Evolutionary conservation across 2,113 vertebrate species (phyloP), one percentile per base, ranked within the genome.

Genomic region (Ammospiza caudacuta): DNA sequence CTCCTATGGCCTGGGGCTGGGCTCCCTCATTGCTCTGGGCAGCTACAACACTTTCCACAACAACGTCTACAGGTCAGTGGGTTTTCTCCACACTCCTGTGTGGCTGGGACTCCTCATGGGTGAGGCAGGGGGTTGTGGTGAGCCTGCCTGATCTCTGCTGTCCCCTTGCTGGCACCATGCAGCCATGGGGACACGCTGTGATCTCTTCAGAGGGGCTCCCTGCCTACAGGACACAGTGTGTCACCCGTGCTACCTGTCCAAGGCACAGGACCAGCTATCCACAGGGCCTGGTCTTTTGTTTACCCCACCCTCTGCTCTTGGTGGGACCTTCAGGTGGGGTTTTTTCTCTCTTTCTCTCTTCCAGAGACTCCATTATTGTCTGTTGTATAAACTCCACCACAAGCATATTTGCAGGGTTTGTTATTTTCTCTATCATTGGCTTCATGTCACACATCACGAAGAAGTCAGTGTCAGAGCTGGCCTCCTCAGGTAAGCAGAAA

Each of bases 391-490:
- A 99, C 96, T 99, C 99, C 90, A 98, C 96, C 94, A 99, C 99
- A 49, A 99, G 99, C 88, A 94, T 99, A 96, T 99, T 99, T 90
- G 99, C 99, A 0, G 98, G 99, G 43, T 97, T 99, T 18, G 99
- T 99, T 93, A 99, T 99, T 97, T 99, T 99, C 96, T 99, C 99
- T 72, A 98, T 99, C 22, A 98, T 99, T 24, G 99, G 99, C 68
- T 99, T 99, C 96, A 99, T 99, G 99, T 98, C 98, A 2, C 82
- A 98, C 95, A 98, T 99, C 96, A 99, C 99, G 0, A 99, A 99
- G 97, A 99, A 98, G 94, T 98, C 98, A 0, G 98, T 99, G 64
- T 97, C 98, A 37, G 98, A 99, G 80, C 82, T 99, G 70, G 99
- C 98, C 39, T 98, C 99, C 44, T 99, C 99, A 75, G 99, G 99